Evolutionary conservation across 2,113 vertebrate species (phyloP), one percentile per base, ranked within the genome.

Genomic region (Prinia subflava): DNA sequence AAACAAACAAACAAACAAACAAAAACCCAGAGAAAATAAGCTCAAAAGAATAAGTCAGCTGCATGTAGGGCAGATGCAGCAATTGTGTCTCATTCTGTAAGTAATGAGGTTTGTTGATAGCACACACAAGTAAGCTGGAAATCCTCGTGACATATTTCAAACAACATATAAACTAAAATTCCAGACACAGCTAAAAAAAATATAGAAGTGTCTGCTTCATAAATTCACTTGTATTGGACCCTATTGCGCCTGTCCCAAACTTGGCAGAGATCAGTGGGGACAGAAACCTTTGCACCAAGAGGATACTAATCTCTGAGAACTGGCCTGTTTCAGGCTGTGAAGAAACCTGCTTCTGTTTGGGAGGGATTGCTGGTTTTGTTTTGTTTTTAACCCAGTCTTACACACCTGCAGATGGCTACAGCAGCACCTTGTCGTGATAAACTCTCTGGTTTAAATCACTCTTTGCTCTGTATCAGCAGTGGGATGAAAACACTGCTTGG

Each of bases 141-240:
- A 96, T 90, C 63, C 50, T 92, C 39, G 50, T 74, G 44, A 62
- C 33, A 76, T 62, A 59, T 87, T 97, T 96, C 77, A 71, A 87
- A 87, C 37, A 94, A 39, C 33, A 52, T 75, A 79, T 70, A 25
- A 95, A 94, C 35, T 88, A 35, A 83, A 87, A 68, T 91, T 21
- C 22, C 73, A 93, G 60, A 63, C 46, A 93, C 94, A 46, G 22
- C 19, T 89, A 93, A 94, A 96, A 96, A 94, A 84, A n/a, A 25
- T 50, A 69, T 39, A 46, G 33, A 89, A 94, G 22, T 87, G 13
- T 59, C 69, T 95, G 39, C 59, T 92, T 87, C 87, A 87, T 81
- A 78, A 96, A 95, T 82, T 95, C 39, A 6, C 33, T 92, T 93
- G 12, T 73, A 44, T 91, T 24, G 74, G 64, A 88, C 31, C 30